These are phyloP conservation scores for Lemur catta DNA, from an alignment of 2,797 vertebrate species.

Conservation along the genomic window DNA sequence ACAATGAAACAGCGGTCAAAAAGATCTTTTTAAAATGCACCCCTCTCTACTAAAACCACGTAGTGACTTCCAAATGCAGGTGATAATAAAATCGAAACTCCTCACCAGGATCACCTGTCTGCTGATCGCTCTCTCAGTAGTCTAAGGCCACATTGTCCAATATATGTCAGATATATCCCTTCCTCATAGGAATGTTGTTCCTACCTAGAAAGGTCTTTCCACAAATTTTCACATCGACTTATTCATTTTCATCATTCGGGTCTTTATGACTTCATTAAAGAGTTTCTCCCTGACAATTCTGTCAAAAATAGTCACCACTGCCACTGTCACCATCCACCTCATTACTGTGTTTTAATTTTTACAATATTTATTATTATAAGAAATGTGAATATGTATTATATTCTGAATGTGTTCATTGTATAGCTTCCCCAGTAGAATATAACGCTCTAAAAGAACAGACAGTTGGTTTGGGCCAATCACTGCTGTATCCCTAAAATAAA, in stretches of 20 bases:
- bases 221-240: background rate
- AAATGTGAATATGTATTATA: background rate
- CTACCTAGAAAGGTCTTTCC: background rate
- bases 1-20: background rate
- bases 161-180: background rate
- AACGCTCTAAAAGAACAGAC: background rate
- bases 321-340: background rate
- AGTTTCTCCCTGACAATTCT: background rate
- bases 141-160: background rate
- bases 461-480: background rate
- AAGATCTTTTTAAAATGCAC: background rate
- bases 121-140: background rate
- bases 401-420: background rate
- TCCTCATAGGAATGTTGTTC: background rate
- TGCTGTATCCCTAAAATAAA: background rate
- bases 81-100: background rate
- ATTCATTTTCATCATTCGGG: background rate
- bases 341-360: background rate
- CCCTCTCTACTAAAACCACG: background rate
- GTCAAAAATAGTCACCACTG: background rate
- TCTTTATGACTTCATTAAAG: background rate
- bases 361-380: background rate
- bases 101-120: background rate
- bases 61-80: background rate
- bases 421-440: background rate